Percentiles rank a stretch among this genome's conserved stretches.
phyloP scores from a whole-genome alignment of 2,797 vertebrate species.

The Acrossocheilus wenchowensis region DNA sequence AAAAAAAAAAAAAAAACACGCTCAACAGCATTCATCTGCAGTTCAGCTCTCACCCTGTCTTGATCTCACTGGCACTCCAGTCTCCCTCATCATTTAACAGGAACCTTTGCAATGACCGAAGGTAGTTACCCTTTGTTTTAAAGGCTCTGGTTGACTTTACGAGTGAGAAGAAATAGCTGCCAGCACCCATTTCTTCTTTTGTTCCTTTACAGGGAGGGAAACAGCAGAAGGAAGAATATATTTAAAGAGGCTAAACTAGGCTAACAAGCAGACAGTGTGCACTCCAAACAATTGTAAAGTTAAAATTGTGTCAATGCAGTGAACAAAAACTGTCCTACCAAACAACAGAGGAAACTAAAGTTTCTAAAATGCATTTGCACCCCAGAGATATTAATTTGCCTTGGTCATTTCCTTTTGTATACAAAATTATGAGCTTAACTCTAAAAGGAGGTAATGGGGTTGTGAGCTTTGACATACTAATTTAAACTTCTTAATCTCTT shows the following conservation, averaged over 20 bases:
- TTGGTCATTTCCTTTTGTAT: constrained; percentile 7
- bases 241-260: constrained; percentile 42
- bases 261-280: constrained; percentile 29
- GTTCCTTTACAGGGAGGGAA: constrained; percentile 39
- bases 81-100: constrained; percentile 37
- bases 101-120: constrained; percentile 45
- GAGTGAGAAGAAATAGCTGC: constrained; percentile 36
- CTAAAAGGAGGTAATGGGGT: constrained; percentile 25
- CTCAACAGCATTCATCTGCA: constrained; percentile 44
- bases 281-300: constrained; percentile 21
- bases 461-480: constrained; percentile 13
- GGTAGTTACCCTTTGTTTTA: constrained; percentile 50
- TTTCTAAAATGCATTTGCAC: not conserved
- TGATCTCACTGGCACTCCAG: not conserved
- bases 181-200: constrained; percentile 50
- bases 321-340: constrained; percentile 19
- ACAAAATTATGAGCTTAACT: not conserved
- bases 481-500: constrained; percentile 27
- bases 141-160: constrained; percentile 52
- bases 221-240: constrained; percentile 52
- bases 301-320: constrained; percentile 17
- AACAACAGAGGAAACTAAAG: not conserved
- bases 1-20: not conserved
- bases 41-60: constrained; percentile 1
- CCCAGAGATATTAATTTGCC: not conserved